phyloP scores from a whole-genome alignment of 2,113 vertebrate species.

The Leptobrachium leishanense region DNA sequence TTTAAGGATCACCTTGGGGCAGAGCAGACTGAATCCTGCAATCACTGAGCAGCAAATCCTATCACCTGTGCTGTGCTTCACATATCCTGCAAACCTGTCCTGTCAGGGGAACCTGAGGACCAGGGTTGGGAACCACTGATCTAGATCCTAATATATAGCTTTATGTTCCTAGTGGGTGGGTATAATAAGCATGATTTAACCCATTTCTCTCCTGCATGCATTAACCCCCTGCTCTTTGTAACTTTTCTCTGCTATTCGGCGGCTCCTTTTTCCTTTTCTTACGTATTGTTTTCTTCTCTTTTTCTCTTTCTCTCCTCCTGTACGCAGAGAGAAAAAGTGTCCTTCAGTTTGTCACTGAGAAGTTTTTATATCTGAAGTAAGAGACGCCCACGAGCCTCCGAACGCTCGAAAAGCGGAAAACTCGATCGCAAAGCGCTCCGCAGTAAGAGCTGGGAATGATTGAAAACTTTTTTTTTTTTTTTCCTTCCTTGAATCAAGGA shows the following conservation, averaged over 20 bases:
- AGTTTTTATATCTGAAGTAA: constrained; percentile 83
- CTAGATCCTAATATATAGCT: too few species aligned
- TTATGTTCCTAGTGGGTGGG: too few species aligned
- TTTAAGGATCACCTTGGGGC: too few species aligned
- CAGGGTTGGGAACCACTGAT: too few species aligned
- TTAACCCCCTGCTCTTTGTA: not conserved
- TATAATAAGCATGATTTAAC: constrained; percentile 39
- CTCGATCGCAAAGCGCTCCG: constrained; percentile 67
- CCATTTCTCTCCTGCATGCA: constrained; percentile 57
- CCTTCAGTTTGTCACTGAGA: constrained; percentile 87
- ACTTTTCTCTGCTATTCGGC: constrained; percentile 56
- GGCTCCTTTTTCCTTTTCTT: constrained; percentile 62
- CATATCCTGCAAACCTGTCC: too few species aligned
- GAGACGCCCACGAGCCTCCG: constrained; percentile 79
- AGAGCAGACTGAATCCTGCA: too few species aligned
- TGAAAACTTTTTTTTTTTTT: constrained; percentile 63
- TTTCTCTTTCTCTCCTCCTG: constrained; percentile 75
- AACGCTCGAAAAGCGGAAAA: constrained; percentile 68
- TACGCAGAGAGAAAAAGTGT: constrained; percentile 90
- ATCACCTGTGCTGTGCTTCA: too few species aligned
- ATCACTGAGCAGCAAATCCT: too few species aligned
- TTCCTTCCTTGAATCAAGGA: constrained; percentile 99
- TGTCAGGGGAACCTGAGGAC: too few species aligned
- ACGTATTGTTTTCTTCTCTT: constrained; percentile 70
- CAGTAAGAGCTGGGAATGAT: constrained; percentile 77